phyloP scores from a whole-genome alignment of 2,797 vertebrate genomes.

The Fringilla coelebs region DNA sequence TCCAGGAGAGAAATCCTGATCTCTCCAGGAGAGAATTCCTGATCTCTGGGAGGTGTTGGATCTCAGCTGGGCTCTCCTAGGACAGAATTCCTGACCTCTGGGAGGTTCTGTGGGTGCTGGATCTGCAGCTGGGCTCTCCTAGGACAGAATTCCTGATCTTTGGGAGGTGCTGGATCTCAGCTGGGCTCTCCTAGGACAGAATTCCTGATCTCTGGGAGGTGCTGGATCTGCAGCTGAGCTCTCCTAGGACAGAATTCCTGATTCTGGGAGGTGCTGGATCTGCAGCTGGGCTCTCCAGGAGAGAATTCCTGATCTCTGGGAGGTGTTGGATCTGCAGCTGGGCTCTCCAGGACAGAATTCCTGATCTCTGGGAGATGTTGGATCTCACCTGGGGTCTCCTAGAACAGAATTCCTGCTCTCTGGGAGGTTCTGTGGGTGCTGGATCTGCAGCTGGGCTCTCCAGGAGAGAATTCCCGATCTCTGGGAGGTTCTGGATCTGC shows the following conservation, averaged over 20 bases:
- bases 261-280: too few relatives aligned
- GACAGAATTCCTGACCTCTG: not conserved
- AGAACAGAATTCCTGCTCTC: not conserved
- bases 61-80: not conserved
- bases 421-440: not conserved
- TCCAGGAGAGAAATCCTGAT: not conserved
- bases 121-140: not conserved
- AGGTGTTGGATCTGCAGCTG: not conserved
- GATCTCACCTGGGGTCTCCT: not conserved
- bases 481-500: too few relatives aligned
- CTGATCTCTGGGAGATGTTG: not conserved
- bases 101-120: not conserved
- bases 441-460: not conserved
- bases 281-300: too few relatives aligned
- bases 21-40: not conserved
- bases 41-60: not conserved
- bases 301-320: too few relatives aligned
- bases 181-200: too few relatives aligned
- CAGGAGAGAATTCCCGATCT: not conserved
- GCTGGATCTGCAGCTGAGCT: too few relatives aligned
- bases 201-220: too few relatives aligned
- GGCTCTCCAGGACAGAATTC: not conserved
- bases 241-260: too few relatives aligned
- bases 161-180: too few relatives aligned
- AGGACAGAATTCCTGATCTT: not conserved